Evolutionary conservation across 2,888 invertebrate genomes (phyloP), one percentile per base, ranked within the genome.

Genomic region (Frankliniella intonsa): DNA sequence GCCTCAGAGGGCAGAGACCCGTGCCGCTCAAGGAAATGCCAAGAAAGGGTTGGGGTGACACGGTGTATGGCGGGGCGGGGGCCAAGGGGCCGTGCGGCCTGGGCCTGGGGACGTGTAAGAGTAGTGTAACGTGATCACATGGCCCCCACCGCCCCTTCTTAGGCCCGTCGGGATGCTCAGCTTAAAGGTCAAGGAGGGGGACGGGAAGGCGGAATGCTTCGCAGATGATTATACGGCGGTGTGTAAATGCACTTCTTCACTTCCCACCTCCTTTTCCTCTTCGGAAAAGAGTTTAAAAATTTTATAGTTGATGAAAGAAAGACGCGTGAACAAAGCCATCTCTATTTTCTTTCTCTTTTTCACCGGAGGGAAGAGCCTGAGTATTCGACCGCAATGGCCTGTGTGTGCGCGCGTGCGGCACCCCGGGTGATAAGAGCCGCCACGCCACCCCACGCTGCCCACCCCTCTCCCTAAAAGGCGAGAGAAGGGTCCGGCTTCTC

Each of bases 71-170:
- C 62, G 19, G 62, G 1, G 38, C 1, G 14, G 62, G 19, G 7
- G 14, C 14, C 62, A n/a, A n/a, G 62, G 62, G 62, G 62, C 62
- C 19, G 11, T 17, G 55, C 62, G 62, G 62, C 62, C 17, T 38
- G 38, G 38, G 38, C 14, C 62, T 19, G 17, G 62, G 62, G 19
- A 14, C 62, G 62, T 12, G 17, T 12, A 12, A 17, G 62, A 62
- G 62, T 62, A n/a, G 62, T 62, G 62, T 62, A 62, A 62, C 62
- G 62, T 62, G 62, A 62, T 62, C 62, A 62, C 62, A 19, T 17
- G n/a, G 19, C 19, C 62, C 62, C 12, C 17, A 62, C 62, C 17
- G 19, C 8, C 62, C 62, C 62, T 62, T 17, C 19, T 5, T 19
- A 17, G 19, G 19, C 17, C 62, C 62, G 19, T 62, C n/a, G 62